These are phyloP conservation scores for Carassius gibelio DNA, from an alignment of 2,113 vertebrate species.

Conservation along the genomic window DNA sequence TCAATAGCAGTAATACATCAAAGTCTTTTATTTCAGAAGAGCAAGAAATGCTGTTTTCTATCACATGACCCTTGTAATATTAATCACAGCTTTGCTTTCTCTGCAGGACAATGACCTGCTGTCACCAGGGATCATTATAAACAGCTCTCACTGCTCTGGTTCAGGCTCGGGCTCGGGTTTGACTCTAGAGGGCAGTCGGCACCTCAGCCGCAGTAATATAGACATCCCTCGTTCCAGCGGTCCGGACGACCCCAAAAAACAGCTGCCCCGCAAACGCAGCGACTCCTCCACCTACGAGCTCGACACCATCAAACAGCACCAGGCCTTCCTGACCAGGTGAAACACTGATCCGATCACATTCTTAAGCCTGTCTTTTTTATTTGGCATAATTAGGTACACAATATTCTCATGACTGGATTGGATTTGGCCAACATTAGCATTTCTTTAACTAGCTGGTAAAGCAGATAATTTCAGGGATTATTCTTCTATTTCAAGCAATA, in stretches of 20 bases:
- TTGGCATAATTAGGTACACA: neutral
- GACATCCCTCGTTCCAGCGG: conserved; percentile 89
- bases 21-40: neutral
- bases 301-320: conserved; percentile 96
- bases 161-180: conserved; percentile 64
- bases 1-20: neutral
- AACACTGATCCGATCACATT: neutral
- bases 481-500: neutral
- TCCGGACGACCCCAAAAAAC: conserved; percentile 87
- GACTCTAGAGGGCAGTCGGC: conserved; percentile 87
- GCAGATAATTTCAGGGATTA: neutral
- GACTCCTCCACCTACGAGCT: conserved; percentile 96
- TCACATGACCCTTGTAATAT: neutral
- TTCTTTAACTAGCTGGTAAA: neutral
- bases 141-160: conserved; percentile 76
- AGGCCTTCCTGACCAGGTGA: conserved; percentile 96
- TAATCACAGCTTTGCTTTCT: conserved; percentile 30
- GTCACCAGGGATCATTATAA: conserved; percentile 87
- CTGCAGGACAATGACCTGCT: conserved; percentile 90
- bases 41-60: neutral
- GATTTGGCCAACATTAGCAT: neutral
- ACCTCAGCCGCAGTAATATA: conserved; percentile 95
- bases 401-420: neutral
- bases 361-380: neutral
- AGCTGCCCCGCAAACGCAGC: conserved; percentile 91